These are phyloP conservation scores for Hydroisotoma schaefferi DNA, from an alignment of 2,888 invertebrate species.

Conservation along the genomic window DNA sequence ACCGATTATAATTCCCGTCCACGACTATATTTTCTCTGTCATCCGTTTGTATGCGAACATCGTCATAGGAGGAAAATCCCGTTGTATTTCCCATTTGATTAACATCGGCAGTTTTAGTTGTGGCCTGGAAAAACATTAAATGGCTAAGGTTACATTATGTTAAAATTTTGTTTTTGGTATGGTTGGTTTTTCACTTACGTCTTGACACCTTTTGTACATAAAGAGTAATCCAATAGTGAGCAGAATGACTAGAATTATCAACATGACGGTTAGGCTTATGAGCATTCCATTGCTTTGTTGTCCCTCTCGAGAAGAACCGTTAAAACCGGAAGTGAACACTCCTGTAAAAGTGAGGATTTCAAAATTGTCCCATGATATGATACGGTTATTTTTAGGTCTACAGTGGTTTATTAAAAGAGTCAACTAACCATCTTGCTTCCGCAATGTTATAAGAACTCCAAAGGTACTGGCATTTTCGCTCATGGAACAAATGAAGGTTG, in stretches of 20 bases:
- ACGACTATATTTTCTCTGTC: conserved; percentile 38
- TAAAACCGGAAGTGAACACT: conserved; percentile 20
- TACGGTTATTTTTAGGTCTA: neutral
- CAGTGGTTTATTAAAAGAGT: neutral
- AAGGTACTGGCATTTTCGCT: conserved; percentile 39
- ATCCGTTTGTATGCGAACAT: conserved; percentile 36
- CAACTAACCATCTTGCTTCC: conserved; percentile 31
- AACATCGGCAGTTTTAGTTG: conserved; percentile 33
- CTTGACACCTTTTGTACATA: conserved; percentile 41
- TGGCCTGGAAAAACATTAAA: conserved; percentile 18
- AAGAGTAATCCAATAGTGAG: conserved; percentile 30
- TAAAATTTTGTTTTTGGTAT: neutral
- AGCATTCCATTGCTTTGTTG: conserved; percentile 27
- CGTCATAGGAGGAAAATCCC: conserved; percentile 38
- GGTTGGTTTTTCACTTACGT: conserved; percentile 16
- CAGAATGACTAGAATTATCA: conserved; percentile 41
- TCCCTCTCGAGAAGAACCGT: no score
- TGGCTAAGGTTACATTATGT: neutral
- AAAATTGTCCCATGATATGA: neutral
- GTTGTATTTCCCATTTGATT: conserved; percentile 37
- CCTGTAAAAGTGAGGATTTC: conserved; percentile 15
- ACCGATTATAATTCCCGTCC: conserved; percentile 38
- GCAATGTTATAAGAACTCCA: conserved; percentile 38
- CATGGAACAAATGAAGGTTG: conserved; percentile 42
- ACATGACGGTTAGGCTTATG: conserved; percentile 30